A percentile compares a stretch with the other conserved stretches of the same genome.
Conservation (phyloP, 2,888 invertebrate species). For the Vesta saturnalis region DNA sequence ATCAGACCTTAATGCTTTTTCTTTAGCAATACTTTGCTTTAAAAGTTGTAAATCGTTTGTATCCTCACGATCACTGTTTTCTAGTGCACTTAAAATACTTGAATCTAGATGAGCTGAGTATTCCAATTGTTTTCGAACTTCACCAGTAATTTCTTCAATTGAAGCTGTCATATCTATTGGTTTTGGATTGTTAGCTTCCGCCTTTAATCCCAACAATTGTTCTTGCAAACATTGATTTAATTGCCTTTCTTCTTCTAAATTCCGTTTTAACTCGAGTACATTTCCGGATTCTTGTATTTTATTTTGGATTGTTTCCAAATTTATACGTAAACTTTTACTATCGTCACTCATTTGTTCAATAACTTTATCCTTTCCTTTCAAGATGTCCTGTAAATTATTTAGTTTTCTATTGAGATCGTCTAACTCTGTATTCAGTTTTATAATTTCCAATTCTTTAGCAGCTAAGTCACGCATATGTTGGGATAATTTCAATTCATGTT, state of each 20-base stretch:
- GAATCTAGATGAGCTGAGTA: conserved; percentile 70
- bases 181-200: conserved; percentile 62
- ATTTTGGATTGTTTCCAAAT: conserved; percentile 63
- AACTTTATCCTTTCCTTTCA: conserved; percentile 69
- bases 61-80: conserved; percentile 60
- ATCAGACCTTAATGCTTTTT: conserved; percentile 64
- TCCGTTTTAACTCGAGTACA: conserved; percentile 68
- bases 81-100: conserved; percentile 68
- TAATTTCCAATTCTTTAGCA: conserved; percentile 46
- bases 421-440: conserved; percentile 44
- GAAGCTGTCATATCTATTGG: conserved; percentile 52
- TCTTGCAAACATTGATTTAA: conserved; percentile 58
- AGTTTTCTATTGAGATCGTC: conserved; percentile 66
- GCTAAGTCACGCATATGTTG: conserved; percentile 44
- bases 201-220: conserved; percentile 54
- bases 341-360: conserved; percentile 69
- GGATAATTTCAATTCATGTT: conserved; percentile 40
- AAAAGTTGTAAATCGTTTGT: conserved; percentile 49
- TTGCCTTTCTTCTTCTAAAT: conserved; percentile 66
- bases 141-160: conserved; percentile 66
- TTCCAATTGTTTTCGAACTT: conserved; percentile 69
- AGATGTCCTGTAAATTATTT: conserved; percentile 65
- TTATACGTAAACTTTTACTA: conserved; percentile 66
- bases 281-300: conserved; percentile 68
- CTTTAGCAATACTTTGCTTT: conserved; percentile 61